Percentiles rank a stretch among this genome's conserved stretches.
Evolutionary conservation across 2,113 vertebrate genomes (phyloP).

Genomic region (Nycticebus coucang): DNA sequence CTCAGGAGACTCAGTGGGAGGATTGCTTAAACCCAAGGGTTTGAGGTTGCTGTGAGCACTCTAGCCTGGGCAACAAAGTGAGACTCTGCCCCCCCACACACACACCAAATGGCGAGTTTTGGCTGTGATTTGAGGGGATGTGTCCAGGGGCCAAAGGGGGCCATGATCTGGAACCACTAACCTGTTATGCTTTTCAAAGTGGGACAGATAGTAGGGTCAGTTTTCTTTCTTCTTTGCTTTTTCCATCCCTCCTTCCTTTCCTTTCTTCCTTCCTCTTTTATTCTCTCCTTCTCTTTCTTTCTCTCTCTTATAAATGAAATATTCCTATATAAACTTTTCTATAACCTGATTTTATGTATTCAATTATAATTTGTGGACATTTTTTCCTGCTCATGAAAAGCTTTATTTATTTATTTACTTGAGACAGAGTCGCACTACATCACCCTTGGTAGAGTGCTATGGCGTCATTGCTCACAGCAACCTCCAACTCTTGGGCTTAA

Average conservation of each 20-base stretch:
- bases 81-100: too few relatives aligned
- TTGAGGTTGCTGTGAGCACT: too few relatives aligned
- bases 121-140: neutral
- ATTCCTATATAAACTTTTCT: neutral
- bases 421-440: too few relatives aligned
- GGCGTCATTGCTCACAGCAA: too few relatives aligned
- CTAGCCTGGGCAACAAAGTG: too few relatives aligned
- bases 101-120: neutral
- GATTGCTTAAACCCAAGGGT: too few relatives aligned
- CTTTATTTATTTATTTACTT: too few relatives aligned
- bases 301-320: neutral
- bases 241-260: neutral
- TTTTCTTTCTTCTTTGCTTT: neutral
- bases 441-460: too few relatives aligned
- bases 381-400: neutral
- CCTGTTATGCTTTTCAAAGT: neutral
- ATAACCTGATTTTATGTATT: conserved; percentile 17
- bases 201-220: neutral
- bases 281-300: neutral
- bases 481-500: too few relatives aligned
- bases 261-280: neutral
- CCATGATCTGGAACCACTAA: neutral
- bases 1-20: too few relatives aligned
- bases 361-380: neutral
- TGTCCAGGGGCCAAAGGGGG: neutral